Percentiles rank a stretch among this genome's conserved stretches.
These are phyloP conservation scores for Pogonocichla stellata DNA, from an alignment of 2,113 vertebrate genomes.

Conservation along the genomic window DNA sequence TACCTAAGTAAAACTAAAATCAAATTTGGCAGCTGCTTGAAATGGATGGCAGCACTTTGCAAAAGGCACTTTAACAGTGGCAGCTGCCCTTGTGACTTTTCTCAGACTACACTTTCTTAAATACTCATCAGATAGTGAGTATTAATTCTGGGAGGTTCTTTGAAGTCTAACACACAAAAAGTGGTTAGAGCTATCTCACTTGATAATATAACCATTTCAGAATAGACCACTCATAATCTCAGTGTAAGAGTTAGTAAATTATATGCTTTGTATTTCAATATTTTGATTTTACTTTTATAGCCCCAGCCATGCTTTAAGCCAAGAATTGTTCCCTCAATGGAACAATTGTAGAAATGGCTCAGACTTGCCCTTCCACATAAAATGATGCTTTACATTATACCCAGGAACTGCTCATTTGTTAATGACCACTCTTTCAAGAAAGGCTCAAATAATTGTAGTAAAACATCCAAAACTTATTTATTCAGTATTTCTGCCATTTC, in stretches of 20 bases:
- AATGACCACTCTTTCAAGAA: neutral
- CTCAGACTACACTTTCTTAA: neutral
- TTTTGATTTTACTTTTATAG: neutral
- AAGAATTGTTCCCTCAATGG: neutral
- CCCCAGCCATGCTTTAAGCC: neutral
- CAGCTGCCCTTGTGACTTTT: neutral
- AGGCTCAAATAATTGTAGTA: neutral
- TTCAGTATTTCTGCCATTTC: neutral
- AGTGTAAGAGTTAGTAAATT: neutral
- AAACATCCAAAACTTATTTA: neutral
- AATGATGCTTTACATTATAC: neutral
- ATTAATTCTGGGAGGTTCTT: neutral
- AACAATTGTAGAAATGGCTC: neutral
- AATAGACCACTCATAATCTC: neutral
- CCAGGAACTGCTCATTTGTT: neutral
- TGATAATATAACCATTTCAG: neutral
- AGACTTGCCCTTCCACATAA: neutral
- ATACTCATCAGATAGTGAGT: neutral
- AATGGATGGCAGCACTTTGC: neutral
- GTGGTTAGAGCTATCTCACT: neutral
- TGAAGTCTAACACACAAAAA: neutral
- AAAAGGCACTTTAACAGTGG: neutral
- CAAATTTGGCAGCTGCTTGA: neutral
- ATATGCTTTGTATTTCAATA: neutral
- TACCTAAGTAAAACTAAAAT: neutral